Evolutionary conservation across 2,888 invertebrate genomes (phyloP), one percentile per base, ranked within the genome.

Genomic region (Heliconius ethilla): DNA sequence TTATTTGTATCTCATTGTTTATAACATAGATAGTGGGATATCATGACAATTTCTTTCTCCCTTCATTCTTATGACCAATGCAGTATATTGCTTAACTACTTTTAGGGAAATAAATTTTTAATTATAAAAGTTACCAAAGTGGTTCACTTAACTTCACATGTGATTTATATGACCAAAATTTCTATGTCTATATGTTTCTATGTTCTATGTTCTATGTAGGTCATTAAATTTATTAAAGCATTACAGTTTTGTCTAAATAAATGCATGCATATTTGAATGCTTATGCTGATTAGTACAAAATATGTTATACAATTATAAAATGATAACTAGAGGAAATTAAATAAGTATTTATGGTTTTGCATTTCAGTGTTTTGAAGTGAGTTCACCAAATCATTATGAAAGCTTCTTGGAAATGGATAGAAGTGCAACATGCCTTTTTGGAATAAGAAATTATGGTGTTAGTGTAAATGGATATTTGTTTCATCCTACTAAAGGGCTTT

Each of bases 381-480:
- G 97, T 87, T 96, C 96, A 80, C 94, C 94, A 79, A 95, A 95
- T 80, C 91, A 88, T 82, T 92, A 95, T 85, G 95, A 94, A 83
- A 95, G 93, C 82, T 88, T 96, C 45, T 87, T 96, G 84, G 97
- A 97, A 89, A 98, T 99, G 97, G 99, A 99, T 89, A 95, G 99
- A 82, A 97, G 98, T 79, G 99, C 98, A 78, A 97, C 98, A 80
- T 98, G 98, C 95, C 92, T 99, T 76, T 98, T 99, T 94, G 99
- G 99, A 75, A 97, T 98, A 84, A 96, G 98, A 83, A 98, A 98
- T 90, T 99, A 98, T 92, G 99, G 99, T 33, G 98, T 98, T 76
- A 98, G 98, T 89, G 98, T 99, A 79, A 99, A 98, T 89, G 99
- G 99, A 22, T 99, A 97, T 90, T 97, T 98, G 75, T 96, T 96